These are phyloP conservation scores for Cerastis rubricosa DNA, from an alignment of 2,888 invertebrate genomes.

Conservation along the genomic window DNA sequence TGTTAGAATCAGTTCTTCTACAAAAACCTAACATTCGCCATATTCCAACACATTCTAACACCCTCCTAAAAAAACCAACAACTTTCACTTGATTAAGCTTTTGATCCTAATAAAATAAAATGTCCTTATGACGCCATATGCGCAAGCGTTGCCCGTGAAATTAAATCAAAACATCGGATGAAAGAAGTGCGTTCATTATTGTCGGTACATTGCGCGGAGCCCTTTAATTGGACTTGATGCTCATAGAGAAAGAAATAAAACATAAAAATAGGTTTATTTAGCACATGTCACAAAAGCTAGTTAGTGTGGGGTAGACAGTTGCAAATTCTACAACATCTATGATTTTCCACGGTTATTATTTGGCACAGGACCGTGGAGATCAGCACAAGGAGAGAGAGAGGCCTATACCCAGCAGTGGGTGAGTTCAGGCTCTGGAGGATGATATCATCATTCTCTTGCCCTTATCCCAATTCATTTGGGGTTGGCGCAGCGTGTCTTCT, in stretches of 20 bases:
- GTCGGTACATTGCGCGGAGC: constrained; percentile 57
- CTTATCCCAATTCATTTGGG: too few relatives aligned
- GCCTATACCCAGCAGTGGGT: too few relatives aligned
- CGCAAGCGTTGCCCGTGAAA: constrained; percentile 62
- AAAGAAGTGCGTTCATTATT: constrained; percentile 59
- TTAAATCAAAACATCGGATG: constrained; percentile 66
- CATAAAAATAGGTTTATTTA: background rate
- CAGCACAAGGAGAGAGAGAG: too few relatives aligned
- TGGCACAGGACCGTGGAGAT: too few relatives aligned
- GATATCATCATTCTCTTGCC: too few relatives aligned
- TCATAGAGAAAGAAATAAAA: background rate
- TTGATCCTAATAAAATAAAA: constrained; percentile 64
- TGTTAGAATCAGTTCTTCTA: background rate
- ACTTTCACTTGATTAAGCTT: constrained; percentile 63
- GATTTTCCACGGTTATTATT: too few relatives aligned
- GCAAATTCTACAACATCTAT: too few relatives aligned
- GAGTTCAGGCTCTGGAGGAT: too few relatives aligned
- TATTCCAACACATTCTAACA: constrained; percentile 36
- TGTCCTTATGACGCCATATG: constrained; percentile 64
- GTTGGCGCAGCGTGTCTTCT: too few relatives aligned
- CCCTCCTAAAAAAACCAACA: constrained; percentile 51
- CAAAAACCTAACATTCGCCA: background rate
- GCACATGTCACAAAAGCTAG: constrained; percentile 1
- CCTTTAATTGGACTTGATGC: constrained; percentile 52
- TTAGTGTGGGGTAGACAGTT: background rate